These are phyloP conservation scores for Oryzaephilus surinamensis DNA, from an alignment of 1,140 invertebrate genomes.

Conservation along the genomic window DNA sequence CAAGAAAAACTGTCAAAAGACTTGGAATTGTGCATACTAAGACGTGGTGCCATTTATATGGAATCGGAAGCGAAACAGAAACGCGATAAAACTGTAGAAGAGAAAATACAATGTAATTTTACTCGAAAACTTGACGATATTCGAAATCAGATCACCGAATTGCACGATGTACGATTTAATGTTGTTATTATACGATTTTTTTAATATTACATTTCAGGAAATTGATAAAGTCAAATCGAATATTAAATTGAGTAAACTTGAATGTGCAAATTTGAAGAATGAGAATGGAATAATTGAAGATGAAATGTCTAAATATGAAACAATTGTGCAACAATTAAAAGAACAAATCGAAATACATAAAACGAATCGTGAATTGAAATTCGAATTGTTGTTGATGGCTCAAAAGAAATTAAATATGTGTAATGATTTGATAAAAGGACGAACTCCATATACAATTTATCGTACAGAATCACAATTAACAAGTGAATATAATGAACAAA, in stretches of 20 bases:
- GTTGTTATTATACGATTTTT: slow-evolving; percentile 1
- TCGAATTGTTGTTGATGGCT: slow-evolving; percentile 48
- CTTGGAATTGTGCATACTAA: slow-evolving; percentile 60
- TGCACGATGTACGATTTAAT: slow-evolving; percentile 36
- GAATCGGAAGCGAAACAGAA: slow-evolving; percentile 46
- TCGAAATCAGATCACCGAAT: slow-evolving; percentile 44
- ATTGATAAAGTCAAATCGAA: slow-evolving; percentile 10
- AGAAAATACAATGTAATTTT: slow-evolving; percentile 31
- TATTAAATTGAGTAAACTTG: not conserved
- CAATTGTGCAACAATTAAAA: slow-evolving; percentile 10
- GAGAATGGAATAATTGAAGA: slow-evolving; percentile 28
- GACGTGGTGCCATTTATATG: slow-evolving; percentile 55
- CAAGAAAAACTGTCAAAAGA: slow-evolving; percentile 66
- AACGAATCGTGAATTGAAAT: slow-evolving; percentile 40
- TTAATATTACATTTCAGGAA: slow-evolving; percentile 9
- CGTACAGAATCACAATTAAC: too few species aligned
- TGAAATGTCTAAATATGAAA: slow-evolving; percentile 22
- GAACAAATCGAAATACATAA: slow-evolving; percentile 7
- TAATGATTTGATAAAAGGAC: slow-evolving; percentile 38
- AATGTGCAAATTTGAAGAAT: slow-evolving; percentile 24
- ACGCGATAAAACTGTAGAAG: slow-evolving; percentile 22
- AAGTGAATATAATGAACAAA: too few species aligned
- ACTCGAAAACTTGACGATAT: slow-evolving; percentile 44
- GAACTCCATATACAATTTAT: too few species aligned
- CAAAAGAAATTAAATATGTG: slow-evolving; percentile 47